Percentiles rank a stretch among this genome's conserved stretches.
Evolutionary conservation across 2,888 invertebrate species (phyloP).

Genomic region (Argyresthia goedartella): DNA sequence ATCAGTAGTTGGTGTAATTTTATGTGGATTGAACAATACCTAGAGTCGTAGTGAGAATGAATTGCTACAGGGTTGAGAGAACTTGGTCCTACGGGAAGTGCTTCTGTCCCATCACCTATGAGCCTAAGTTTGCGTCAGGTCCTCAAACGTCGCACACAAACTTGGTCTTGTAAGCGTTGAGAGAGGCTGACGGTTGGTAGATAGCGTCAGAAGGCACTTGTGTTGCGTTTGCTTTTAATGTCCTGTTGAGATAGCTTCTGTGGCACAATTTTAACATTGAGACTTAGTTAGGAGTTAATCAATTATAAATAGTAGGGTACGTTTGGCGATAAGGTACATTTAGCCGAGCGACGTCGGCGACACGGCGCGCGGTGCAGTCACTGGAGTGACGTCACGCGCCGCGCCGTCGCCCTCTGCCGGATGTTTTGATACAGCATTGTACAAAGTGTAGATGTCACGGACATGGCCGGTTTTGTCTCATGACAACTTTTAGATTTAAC

Average conservation of each 20-base stretch:
- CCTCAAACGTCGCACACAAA: slow-evolving; percentile 2
- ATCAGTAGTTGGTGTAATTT: slow-evolving; percentile 40
- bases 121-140: too few species aligned
- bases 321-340: slow-evolving; percentile 32
- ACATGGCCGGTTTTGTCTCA: slow-evolving; percentile 36
- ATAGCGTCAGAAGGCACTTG: slow-evolving; percentile 13
- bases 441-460: slow-evolving; percentile 48
- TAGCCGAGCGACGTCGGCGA: slow-evolving; percentile 20
- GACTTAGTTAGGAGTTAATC: slow-evolving; percentile 61
- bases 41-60: slow-evolving; percentile 36
- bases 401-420: slow-evolving; percentile 3
- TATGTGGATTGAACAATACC: slow-evolving; percentile 29
- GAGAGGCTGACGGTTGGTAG: not conserved
- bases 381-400: not conserved
- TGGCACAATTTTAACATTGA: slow-evolving; percentile 64
- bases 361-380: not conserved
- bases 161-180: not conserved
- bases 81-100: slow-evolving; percentile 32
- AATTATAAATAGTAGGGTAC: slow-evolving; percentile 57
- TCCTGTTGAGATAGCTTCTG: slow-evolving; percentile 49
- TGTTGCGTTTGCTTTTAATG: slow-evolving; percentile 40
- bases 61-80: slow-evolving; percentile 37
- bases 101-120: too few species aligned
- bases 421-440: slow-evolving; percentile 43
- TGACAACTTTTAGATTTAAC: slow-evolving; percentile 33